A percentile compares a stretch with the other conserved stretches of the same genome.
phyloP scores from a whole-genome alignment of 2,113 vertebrate species.

The Hyla sarda region DNA sequence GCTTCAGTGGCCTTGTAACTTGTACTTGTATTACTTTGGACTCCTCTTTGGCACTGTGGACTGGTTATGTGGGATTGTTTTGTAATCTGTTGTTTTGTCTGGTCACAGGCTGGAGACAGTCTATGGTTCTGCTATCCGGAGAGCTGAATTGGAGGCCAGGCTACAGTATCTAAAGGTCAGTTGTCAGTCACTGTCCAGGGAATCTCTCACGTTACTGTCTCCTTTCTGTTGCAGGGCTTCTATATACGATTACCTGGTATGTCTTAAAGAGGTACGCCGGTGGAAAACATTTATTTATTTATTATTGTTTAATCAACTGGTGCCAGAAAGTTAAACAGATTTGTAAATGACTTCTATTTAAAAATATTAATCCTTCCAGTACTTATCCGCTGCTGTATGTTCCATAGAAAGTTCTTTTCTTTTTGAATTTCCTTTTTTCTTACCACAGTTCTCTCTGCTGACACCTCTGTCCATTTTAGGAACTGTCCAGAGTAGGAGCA shows the following conservation, averaged over 20 bases:
- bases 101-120: constrained; percentile 84
- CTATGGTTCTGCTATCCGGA: constrained; percentile 87
- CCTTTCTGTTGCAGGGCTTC: background rate
- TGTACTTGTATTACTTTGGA: background rate
- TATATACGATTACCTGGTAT: background rate
- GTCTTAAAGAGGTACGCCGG: no score
- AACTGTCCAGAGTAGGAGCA: no score
- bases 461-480: no score
- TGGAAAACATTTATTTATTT: no score
- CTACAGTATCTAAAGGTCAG: constrained; percentile 93
- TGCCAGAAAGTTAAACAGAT: no score
- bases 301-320: no score
- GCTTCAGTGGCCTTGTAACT: background rate
- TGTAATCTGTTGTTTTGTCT: constrained; percentile 23
- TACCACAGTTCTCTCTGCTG: no score
- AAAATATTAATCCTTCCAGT: no score
- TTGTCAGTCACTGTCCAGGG: constrained; percentile 65
- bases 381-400: no score
- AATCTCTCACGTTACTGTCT: background rate
- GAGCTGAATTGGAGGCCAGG: constrained; percentile 89
- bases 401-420: no score
- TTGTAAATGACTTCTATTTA: no score
- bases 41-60: background rate
- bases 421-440: no score
- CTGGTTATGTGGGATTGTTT: background rate